Percentiles rank a stretch among this genome's conserved stretches.
These are phyloP conservation scores for Copidosoma floridanum DNA, from an alignment of 1,140 invertebrate genomes.

Conservation along the genomic window DNA sequence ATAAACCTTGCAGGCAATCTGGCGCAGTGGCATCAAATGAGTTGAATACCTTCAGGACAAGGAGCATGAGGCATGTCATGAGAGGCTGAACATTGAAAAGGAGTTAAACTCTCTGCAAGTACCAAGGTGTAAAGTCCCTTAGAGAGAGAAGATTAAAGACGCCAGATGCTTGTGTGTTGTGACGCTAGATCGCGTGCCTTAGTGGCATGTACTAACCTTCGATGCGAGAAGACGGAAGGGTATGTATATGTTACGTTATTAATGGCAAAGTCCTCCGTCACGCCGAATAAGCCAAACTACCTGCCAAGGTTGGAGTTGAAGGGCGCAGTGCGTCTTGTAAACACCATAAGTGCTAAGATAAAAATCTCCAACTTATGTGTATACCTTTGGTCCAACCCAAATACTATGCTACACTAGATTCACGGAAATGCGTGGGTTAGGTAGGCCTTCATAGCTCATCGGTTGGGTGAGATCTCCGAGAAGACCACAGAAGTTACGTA, in stretches of 20 bases:
- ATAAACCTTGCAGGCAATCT: slow-evolving; percentile 31
- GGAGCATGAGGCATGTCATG: slow-evolving; percentile 6
- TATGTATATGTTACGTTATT: neutral
- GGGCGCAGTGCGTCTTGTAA: neutral
- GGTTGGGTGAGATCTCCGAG: neutral
- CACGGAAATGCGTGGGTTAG: neutral
- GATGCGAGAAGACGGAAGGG: neutral
- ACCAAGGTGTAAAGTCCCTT: neutral
- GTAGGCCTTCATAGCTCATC: neutral
- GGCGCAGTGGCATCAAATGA: slow-evolving; percentile 29
- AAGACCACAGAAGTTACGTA: neutral
- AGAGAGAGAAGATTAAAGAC: neutral
- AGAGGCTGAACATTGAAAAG: neutral
- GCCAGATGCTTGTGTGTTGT: neutral
- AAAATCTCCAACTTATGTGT: neutral
- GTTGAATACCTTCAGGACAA: slow-evolving; percentile 15
- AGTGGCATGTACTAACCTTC: neutral
- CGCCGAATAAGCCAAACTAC: neutral
- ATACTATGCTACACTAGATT: neutral
- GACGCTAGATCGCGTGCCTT: neutral
- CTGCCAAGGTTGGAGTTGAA: neutral
- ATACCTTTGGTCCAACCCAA: neutral
- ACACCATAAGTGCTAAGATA: neutral
- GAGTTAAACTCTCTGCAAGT: neutral
- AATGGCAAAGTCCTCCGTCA: neutral